Evolutionary conservation across 1,140 invertebrate species (phyloP), one percentile per base, ranked within the genome.

Genomic region (Drosophila lacertosa): DNA sequence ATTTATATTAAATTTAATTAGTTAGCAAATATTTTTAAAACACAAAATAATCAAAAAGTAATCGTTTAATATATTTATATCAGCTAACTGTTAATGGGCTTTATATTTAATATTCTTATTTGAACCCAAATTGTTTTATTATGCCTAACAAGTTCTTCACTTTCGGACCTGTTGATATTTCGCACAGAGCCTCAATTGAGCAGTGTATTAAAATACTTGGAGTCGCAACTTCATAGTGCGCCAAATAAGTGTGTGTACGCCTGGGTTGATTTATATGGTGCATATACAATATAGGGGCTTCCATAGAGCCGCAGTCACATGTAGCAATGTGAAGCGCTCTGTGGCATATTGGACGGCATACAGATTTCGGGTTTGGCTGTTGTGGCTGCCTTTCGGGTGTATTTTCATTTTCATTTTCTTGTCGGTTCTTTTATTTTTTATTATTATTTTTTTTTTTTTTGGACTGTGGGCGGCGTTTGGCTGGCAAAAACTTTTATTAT

Each of bases 401-500:
- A 53, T 65, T 77, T 68, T 68, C 68, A 59, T 77, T 55, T 62
- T 80, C 79, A 55, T 70, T 77, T 71, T 54, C 51, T 62, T 66
- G 68, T 67, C 73, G 42, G 39, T 53, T 33, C 11, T 11, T 39
- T 32, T 29, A 44, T 44, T 16, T 33, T 22, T 5, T 37, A 5
- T 10, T 18, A 1, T 7, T 33, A 33, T 44, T 44, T 16, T 51
- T 42, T 29, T 59, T 22, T 26, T 24, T 40, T 44, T 64, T 64
- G 22, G 42, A 47, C 44, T 47, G 24, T 55, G 60, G 50, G 60
- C 60, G 48, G 48, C 20, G 20, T 47, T 68, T 62, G 65, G 65
- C n/a, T n/a, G n/a, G 66, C 66, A 42, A 68, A 83, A 81, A 86
- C 77, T 86, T 86, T 84, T 84, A 86, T 84, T 83, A 83, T 84